Conservation (phyloP, 1,140 invertebrate species). For the Papilio xuthus region DNA sequence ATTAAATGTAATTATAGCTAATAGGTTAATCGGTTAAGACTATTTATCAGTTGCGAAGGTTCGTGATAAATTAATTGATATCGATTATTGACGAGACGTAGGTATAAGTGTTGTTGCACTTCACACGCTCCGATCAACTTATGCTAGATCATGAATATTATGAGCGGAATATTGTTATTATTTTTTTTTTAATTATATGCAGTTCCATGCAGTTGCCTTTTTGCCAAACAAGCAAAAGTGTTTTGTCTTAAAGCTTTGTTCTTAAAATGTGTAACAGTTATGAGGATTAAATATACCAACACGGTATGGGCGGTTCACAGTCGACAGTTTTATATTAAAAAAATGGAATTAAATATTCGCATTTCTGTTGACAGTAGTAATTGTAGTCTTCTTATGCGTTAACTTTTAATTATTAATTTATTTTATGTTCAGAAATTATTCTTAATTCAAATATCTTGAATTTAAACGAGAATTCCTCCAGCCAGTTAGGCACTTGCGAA, state of each 20-base stretch:
- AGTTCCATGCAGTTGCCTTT: neutral
- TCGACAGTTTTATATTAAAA: neutral
- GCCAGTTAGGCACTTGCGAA: neutral
- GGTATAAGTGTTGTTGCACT: neutral
- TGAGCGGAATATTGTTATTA: too few species aligned
- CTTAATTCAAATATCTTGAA: neutral
- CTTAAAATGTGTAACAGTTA: neutral
- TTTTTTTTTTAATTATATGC: too few species aligned
- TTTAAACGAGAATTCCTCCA: constrained; percentile 12
- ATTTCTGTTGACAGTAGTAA: neutral
- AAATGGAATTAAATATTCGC: neutral
- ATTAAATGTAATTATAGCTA: neutral
- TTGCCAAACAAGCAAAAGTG: neutral
- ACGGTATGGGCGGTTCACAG: neutral
- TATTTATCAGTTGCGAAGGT: constrained; percentile 5
- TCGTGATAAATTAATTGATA: neutral
- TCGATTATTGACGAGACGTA: neutral
- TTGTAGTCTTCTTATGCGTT: neutral
- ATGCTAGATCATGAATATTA: too few species aligned
- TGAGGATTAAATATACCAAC: neutral
- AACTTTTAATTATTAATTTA: neutral
- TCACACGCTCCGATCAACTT: neutral
- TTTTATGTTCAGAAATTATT: neutral
- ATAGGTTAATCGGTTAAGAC: constrained; percentile 10
- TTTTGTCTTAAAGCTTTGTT: neutral